A percentile compares a stretch with the other conserved stretches of the same genome.
These are phyloP conservation scores for Psittacara wagleri DNA, from an alignment of 2,113 vertebrate genomes.

Conservation along the genomic window DNA sequence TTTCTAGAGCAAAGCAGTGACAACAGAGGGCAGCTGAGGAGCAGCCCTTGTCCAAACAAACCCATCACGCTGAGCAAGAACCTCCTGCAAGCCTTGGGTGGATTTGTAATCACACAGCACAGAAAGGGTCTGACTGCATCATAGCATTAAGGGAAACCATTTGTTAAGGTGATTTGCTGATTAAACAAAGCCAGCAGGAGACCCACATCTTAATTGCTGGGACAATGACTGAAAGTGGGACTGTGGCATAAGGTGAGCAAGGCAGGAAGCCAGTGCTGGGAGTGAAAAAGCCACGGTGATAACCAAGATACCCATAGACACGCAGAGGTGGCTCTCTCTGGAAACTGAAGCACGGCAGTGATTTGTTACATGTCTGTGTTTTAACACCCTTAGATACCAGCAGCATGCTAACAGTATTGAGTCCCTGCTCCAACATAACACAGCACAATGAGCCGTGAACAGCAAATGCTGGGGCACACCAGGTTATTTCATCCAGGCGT, in stretches of 20 bases:
- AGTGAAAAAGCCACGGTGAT: neutral
- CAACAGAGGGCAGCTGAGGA: neutral
- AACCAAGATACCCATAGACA: neutral
- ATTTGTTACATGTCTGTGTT: neutral
- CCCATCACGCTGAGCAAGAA: accelerated
- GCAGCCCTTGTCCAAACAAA: neutral
- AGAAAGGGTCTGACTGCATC: neutral
- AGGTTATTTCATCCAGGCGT: neutral
- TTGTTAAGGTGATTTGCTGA: neutral
- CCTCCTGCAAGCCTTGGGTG: neutral
- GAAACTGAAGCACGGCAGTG: neutral
- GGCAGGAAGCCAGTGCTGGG: neutral
- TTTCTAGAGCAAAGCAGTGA: neutral
- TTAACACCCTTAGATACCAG: neutral
- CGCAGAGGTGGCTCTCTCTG: neutral
- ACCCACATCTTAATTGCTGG: neutral
- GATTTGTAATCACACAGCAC: accelerated
- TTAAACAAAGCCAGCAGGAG: neutral
- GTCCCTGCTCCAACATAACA: accelerated
- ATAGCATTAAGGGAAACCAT: neutral
- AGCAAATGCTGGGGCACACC: neutral
- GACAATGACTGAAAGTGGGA: neutral
- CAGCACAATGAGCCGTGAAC: accelerated
- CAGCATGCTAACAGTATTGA: neutral
- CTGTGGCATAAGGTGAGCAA: neutral